Conservation (phyloP, 1,140 invertebrate genomes). For the Drosophila bifasciata region DNA sequence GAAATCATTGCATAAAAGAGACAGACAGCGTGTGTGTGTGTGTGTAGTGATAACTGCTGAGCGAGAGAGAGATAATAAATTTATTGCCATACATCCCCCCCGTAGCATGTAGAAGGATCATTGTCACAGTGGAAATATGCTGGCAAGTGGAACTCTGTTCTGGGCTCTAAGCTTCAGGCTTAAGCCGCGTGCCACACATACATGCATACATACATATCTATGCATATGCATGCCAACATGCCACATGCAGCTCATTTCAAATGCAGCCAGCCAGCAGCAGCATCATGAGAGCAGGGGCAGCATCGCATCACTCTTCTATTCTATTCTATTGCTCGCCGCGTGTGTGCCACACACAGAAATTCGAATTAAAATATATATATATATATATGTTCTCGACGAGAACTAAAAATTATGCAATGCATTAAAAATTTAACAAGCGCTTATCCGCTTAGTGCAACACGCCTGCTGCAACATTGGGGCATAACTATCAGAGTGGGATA, state of each 20-base stretch:
- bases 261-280: conserved; percentile 52
- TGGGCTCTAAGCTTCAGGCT: conserved; percentile 34
- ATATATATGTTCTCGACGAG: conserved; percentile 28
- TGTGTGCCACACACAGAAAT: conserved; percentile 1
- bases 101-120: conserved; percentile 28
- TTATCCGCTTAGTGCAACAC: conserved; percentile 79
- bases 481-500: not conserved
- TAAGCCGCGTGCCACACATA: conserved; percentile 17
- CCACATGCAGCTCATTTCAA: conserved; percentile 46
- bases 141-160: no score
- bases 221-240: conserved; percentile 28
- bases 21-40: no score
- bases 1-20: no score
- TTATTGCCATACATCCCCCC: not conserved
- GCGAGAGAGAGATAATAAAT: no score
- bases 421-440: conserved; percentile 82
- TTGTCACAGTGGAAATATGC: conserved; percentile 19
- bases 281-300: no score
- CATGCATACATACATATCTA: not conserved
- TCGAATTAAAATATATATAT: conserved; percentile 70
- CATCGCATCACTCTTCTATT: not conserved
- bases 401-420: conserved; percentile 80
- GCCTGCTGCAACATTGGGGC: conserved; percentile 30
- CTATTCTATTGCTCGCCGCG: conserved; percentile 1
- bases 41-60: no score